These are phyloP conservation scores for Nephrotoma appendiculata DNA, from an alignment of 2,888 invertebrate genomes.

Conservation along the genomic window DNA sequence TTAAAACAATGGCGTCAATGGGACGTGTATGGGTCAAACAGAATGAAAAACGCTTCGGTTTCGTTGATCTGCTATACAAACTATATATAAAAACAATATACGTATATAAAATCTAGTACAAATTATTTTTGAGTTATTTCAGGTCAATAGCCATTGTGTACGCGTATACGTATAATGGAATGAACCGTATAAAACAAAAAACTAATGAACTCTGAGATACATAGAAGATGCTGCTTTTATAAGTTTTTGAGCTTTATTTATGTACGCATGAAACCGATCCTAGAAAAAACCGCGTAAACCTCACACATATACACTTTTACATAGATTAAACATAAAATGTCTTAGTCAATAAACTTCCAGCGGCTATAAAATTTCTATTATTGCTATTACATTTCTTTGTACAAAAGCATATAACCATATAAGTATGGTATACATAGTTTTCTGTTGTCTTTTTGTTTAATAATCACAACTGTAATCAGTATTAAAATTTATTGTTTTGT, in stretches of 20 bases:
- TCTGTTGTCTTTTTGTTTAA: not conserved
- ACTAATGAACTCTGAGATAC: not conserved
- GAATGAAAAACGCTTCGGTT: not conserved
- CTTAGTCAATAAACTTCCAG: not conserved
- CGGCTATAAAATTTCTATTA: not conserved
- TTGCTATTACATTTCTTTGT: not conserved
- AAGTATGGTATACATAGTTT: not conserved
- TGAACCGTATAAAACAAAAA: not conserved
- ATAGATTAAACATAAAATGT: not conserved
- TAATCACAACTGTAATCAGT: slow-evolving; percentile 1
- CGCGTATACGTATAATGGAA: not conserved
- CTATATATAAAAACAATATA: not conserved
- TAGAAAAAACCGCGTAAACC: not conserved
- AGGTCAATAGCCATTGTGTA: not conserved
- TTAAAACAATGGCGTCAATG: not conserved
- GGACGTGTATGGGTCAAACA: not conserved
- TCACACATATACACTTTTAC: not conserved
- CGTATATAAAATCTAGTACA: not conserved
- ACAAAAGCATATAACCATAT: not conserved
- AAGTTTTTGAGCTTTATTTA: not conserved
- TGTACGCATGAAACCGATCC: not conserved
- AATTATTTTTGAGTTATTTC: not conserved
- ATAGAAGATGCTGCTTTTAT: not conserved
- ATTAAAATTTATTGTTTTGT: not conserved
- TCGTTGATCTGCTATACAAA: not conserved